Percentiles rank a stretch among this genome's conserved stretches.
Conservation (phyloP, 1,140 invertebrate species). For the Achatina immaculata region DNA sequence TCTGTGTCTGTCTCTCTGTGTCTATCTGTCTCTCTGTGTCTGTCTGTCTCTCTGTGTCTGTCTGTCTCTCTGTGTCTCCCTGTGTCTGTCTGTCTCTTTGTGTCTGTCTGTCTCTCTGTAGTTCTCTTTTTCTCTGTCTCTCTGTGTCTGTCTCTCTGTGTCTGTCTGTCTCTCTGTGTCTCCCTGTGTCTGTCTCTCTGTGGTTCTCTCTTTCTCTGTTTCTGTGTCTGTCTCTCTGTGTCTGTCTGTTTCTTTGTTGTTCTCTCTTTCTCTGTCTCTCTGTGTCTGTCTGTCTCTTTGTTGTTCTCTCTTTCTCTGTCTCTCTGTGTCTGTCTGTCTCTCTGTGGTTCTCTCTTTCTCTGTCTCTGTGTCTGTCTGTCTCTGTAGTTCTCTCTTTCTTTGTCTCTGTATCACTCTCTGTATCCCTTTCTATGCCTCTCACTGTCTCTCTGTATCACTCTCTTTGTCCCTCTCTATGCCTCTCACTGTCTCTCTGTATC, state of each 20-base stretch:
- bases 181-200: neutral
- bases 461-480: too few relatives aligned
- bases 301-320: neutral
- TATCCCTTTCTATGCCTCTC: too few relatives aligned
- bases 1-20: neutral
- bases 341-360: neutral
- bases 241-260: neutral
- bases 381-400: neutral
- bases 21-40: neutral
- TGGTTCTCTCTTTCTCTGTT: neutral
- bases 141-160: neutral
- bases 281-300: neutral
- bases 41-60: neutral
- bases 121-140: neutral
- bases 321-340: neutral
- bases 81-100: neutral
- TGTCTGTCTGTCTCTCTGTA: neutral
- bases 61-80: neutral
- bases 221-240: neutral
- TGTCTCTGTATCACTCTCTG: neutral
- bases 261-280: neutral
- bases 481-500: too few relatives aligned
- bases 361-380: neutral
- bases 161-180: neutral
- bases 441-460: too few relatives aligned